A percentile compares a stretch with the other conserved stretches of the same genome.
Conservation (phyloP, 2,888 invertebrate species). For the Antitype chi region DNA sequence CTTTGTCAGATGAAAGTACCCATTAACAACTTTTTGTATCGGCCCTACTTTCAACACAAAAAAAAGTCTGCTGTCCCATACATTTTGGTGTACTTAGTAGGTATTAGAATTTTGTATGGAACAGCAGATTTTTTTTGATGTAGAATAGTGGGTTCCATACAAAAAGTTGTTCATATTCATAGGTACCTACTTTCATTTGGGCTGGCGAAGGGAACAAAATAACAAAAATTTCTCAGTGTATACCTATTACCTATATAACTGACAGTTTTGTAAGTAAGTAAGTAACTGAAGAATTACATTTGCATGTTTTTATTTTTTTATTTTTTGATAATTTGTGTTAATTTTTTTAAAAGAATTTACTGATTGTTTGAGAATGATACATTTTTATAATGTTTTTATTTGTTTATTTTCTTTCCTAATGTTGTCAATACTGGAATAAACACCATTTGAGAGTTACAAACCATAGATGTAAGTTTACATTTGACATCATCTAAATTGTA, state of each 20-base stretch:
- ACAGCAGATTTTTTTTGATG: no score
- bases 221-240: no score
- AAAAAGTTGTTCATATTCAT: no score
- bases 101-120: no score
- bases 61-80: no score
- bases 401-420: background rate
- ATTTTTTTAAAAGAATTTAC: background rate
- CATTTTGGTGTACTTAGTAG: no score
- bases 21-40: no score
- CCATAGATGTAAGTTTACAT: conserved; percentile 7
- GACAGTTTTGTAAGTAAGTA: background rate
- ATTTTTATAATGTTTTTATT: background rate
- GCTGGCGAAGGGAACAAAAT: no score
- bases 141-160: no score
- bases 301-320: background rate
- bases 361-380: background rate
- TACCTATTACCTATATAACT: background rate
- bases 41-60: no score
- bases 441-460: conserved; percentile 4
- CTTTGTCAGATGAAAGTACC: no score
- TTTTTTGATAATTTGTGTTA: background rate
- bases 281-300: background rate
- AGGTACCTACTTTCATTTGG: no score
- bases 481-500: background rate
- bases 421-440: conserved; percentile 8